phyloP scores from a whole-genome alignment of 2,797 vertebrate species.

The Numenius phaeopus region DNA sequence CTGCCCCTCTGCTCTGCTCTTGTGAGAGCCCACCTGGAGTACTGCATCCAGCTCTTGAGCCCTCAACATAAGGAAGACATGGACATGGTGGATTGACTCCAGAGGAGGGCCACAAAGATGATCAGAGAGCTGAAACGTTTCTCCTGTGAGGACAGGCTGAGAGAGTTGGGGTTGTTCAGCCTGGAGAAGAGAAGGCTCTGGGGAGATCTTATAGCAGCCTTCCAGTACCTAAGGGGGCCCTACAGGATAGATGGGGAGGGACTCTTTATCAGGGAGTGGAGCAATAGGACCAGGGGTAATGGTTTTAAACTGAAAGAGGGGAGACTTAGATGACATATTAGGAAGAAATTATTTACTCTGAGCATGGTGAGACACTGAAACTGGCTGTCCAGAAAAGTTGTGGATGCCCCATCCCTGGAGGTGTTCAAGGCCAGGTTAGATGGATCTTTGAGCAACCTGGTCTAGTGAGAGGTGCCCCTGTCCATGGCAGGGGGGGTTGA shows the following conservation, averaged over 20 bases:
- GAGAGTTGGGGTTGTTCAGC: not conserved
- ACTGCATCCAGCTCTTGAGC: not conserved
- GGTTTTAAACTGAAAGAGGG: not conserved
- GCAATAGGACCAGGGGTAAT: not conserved
- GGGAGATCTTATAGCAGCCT: not conserved
- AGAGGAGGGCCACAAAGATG: not conserved
- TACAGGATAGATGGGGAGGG: not conserved
- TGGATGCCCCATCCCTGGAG: no score
- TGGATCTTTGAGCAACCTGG: no score
- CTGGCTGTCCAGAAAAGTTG: no score
- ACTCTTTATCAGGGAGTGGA: not conserved
- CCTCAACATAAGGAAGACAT: not conserved
- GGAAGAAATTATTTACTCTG: not conserved
- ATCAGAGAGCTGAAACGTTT: not conserved
- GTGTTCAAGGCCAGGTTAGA: no score
- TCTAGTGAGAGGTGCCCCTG: no score
- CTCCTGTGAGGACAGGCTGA: not conserved
- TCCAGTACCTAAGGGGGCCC: not conserved
- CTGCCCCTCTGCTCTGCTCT: not conserved
- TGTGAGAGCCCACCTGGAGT: not conserved
- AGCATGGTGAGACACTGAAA: not conserved
- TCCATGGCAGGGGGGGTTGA: no score
- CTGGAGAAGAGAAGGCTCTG: no score
- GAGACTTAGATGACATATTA: not conserved
- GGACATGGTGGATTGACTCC: not conserved